Evolutionary conservation across 2,113 vertebrate genomes (phyloP), one percentile per base, ranked within the genome.

Genomic region (Eleginops maclovinus): DNA sequence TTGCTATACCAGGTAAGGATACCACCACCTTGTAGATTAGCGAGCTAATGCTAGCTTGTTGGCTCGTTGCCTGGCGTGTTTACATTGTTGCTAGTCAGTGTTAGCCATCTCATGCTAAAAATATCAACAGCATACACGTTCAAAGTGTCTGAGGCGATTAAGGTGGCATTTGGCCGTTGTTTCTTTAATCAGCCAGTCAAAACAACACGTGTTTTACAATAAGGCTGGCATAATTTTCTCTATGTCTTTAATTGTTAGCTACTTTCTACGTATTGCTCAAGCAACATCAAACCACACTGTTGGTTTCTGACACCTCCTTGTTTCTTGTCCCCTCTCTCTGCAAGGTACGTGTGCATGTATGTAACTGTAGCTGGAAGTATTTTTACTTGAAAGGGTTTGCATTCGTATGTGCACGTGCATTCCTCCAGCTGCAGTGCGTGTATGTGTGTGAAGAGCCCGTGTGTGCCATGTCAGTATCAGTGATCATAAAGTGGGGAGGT

Each of bases 401-500:
- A 54, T 41, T 62, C 31, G 24, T 83, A 12, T 71, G 40, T 56
- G 43, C 26, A 21, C 14, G 54, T 75, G 78, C 47, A 72, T 36
- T 36, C 31, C 8, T 36, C 31, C 31, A 36, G 7, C 31, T 36
- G 31, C 7, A 36, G 31, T 70, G 59, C 68, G 72, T 67, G 59
- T 69, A 49, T 75, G 77, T 77, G 67, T 72, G 73, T 81, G 76
- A 91, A 68, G 72, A 91, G 79, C 36, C 54, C 2, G 59, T 49
- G 17, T 72, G 75, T 85, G 75, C 22, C 91, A 99, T 99, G 98
- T 96, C 97, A 60, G 94, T 99, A n/a, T 98, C 97, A 70, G 96
- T 99, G 71, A 99, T 99, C 56, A 98, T 99, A 82, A 99, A 99
- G 89, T 99, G 98, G 98, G 96, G 98, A 62, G 98, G 98, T 24